Conservation (phyloP, 2,797 vertebrate genomes). For the Lepilemur septentrionalis region DNA sequence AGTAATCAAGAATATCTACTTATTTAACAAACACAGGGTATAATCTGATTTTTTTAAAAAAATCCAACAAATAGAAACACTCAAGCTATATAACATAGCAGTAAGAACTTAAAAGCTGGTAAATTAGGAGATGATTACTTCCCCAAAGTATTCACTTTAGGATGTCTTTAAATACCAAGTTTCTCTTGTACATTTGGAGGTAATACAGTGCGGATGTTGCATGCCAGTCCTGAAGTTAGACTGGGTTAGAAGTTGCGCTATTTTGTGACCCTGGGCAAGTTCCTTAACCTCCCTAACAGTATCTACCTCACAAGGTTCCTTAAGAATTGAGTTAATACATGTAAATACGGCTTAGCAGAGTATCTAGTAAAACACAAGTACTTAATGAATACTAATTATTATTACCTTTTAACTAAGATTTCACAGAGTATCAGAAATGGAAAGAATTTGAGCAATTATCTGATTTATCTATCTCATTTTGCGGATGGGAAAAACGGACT, state of each 20-base stretch:
- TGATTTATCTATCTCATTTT: not conserved
- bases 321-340: not conserved
- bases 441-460: not conserved
- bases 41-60: not conserved
- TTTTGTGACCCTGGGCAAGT: not conserved
- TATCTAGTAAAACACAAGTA: not conserved
- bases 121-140: constrained; percentile 20
- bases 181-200: constrained; percentile 6
- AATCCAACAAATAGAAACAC: not conserved
- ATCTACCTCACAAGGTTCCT: not conserved
- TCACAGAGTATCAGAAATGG: constrained; percentile 7
- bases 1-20: not conserved
- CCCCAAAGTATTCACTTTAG: not conserved
- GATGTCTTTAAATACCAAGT: constrained; percentile 27
- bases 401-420: constrained; percentile 12
- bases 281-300: constrained; percentile 15
- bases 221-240: not conserved
- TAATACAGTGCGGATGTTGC: not conserved
- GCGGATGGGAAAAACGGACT: not conserved
- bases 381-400: constrained; percentile 12
- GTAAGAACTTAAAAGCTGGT: not conserved
- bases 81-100: not conserved
- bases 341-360: not conserved
- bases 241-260: not conserved
- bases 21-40: not conserved